Base-by-base conservation (phyloP, 1,140 invertebrate genomes). In the Drosophila burlai region DNA sequence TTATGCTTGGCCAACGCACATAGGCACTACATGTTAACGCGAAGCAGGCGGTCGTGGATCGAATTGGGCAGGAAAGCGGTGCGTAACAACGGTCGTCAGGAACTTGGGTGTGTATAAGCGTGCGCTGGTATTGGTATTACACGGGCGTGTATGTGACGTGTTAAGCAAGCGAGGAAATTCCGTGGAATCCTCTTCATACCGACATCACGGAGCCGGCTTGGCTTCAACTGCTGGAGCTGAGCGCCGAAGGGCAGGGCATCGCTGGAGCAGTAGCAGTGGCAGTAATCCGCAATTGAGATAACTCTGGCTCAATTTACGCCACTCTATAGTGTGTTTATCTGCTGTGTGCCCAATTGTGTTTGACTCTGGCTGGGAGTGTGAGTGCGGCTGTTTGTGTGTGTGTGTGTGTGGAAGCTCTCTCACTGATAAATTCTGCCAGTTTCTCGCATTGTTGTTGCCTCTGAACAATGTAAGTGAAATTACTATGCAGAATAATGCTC, bases 401-500 rank as follows among this genome's bases (percentile, higher is more conserved):
- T 76, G 54, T 72, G 46, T 68, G 62, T 62, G 60, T 76, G 54
- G 58, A 77, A 80, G 82, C 76, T 77, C 76, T 77, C 63, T 59
- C 47, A 52, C 62, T 68, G 80, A 86, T 86, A 89, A 87, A 81
- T 89, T 89, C 81, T 81, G 65, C 45, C 62, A 59, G 24, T 76
- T 43, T 60, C 42, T 69, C 49, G 66, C 71, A 76, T 60, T 66
- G 21, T 55, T 55, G 54, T 58, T 5, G 59, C 55, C 55, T 54
- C 55, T 45, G 45, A 64, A 76, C 83, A 84, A 85, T 90, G 85
- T 89, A 89, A 89, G 85, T 89, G 83, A 69, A 90, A 89, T 89
- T 89, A 89, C 84, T 89, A 89, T 89, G 85, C 85, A 89, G 90
- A 89, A 89, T 89, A 89, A 89, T 91, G 82, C 71, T 89, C 69